Evolutionary conservation across 2,797 vertebrate species (phyloP), one percentile per base, ranked within the genome.

Genomic region (Anomalospiza imberbis): DNA sequence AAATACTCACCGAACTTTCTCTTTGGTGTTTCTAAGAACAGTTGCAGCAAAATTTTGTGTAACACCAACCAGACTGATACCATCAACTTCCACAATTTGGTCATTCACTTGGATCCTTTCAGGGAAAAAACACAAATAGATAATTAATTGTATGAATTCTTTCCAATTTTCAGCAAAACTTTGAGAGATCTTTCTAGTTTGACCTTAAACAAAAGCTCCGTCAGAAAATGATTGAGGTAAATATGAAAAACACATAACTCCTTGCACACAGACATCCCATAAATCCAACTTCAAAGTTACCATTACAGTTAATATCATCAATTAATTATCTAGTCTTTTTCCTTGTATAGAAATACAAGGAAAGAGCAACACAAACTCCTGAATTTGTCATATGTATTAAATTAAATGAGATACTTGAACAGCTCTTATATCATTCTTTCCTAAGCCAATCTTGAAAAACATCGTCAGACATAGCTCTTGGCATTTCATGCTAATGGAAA

Each of bases 11-110:
- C 98, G 98, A 97, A 99, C 99, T 14, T 98, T 98, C 83, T 99
- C 99, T 92, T 99, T 99, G 50, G 99, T 99, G 97, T 99, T 99
- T 97, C 99, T 98, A 93, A 99, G 98, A 96, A 99, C 99, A 6
- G 99, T 98, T 38, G 99, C 99, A 67, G 99, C 99, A 74, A 99
- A 99, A 98, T 99, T 99, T 97, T 99, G 99, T 1, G 99, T 99
- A 91, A 99, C 99, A 2, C 99, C 99, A 85, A 99, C 99, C 97
- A 99, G 98, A 93, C 99, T 99, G 98, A 99, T 99, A 84, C 99
- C 99, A 66, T 99, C 99, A 85, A 99, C 99, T 98, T 99, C 99
- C 93, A 99, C 99, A 45, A 99, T 99, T 98, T 99, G 99, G 97
- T 99, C 99, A 68, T 99, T 99, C 94, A 99, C 99, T 95, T 98